Evolutionary conservation across 2,113 vertebrate genomes (phyloP).

Genomic region (Platysteira castanea): DNA sequence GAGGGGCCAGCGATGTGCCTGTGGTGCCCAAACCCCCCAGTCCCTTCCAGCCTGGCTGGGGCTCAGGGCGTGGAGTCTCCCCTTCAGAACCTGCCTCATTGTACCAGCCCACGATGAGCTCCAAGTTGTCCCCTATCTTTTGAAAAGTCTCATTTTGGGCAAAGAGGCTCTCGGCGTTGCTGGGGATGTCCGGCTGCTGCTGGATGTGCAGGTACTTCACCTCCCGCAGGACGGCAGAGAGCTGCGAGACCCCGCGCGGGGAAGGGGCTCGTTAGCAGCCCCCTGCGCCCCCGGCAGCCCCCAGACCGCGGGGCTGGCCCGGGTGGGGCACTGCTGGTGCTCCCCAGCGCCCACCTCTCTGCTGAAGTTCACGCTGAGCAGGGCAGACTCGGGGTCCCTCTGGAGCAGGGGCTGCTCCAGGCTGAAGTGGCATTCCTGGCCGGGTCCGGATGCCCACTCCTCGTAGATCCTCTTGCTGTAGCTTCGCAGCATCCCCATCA

Average conservation of each 20-base stretch:
- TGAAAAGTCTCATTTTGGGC: slow-evolving; percentile 68
- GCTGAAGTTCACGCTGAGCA: slow-evolving; percentile 75
- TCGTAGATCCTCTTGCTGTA: slow-evolving; percentile 20
- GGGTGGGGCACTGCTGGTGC: rapidly evolving
- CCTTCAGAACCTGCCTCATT: slow-evolving; percentile 66
- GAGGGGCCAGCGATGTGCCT: rapidly evolving
- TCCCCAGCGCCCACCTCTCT: slow-evolving; percentile 59
- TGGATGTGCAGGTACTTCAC: slow-evolving; percentile 78
- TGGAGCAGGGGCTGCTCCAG: slow-evolving; percentile 75
- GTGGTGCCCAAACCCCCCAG: background rate
- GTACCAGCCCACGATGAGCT: slow-evolving; percentile 79
- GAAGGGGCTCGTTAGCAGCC: background rate
- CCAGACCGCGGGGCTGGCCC: rapidly evolving
- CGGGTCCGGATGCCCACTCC: slow-evolving; percentile 57
- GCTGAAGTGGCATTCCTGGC: slow-evolving; percentile 70
- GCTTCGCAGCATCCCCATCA: slow-evolving; percentile 53
- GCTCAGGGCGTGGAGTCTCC: background rate
- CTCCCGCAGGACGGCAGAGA: slow-evolving; percentile 71
- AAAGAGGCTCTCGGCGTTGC: slow-evolving; percentile 57
- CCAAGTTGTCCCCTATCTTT: slow-evolving; percentile 71
- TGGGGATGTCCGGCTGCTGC: slow-evolving; percentile 59
- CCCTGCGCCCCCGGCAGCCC: rapidly evolving
- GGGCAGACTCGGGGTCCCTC: background rate
- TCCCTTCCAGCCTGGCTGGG: background rate
- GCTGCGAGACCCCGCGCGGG: background rate